Base-by-base conservation (phyloP, 2,888 invertebrate species). In the Pollenia amentaria region DNA sequence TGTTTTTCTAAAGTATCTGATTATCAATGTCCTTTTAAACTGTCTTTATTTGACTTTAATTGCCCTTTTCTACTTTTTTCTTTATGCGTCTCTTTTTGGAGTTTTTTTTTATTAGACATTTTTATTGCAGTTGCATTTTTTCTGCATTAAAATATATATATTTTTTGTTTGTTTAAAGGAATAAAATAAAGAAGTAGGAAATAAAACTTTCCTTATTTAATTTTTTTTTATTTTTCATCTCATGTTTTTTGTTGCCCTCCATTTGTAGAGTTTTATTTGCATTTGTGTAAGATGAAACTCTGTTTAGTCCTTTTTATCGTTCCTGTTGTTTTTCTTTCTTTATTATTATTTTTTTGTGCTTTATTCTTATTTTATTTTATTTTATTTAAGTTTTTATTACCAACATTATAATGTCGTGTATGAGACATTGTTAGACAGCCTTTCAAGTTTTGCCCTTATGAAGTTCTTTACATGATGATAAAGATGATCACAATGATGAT, bases 31-130 rank as follows among this genome's bases (percentile, higher is more conserved):
- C 76, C 29, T 53, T 73, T 87, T 72, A 60, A 73, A 76, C 60
- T 83, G 72, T 84, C 72, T 80, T 80, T 62, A 77, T 84, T 80
- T 84, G 87, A 87, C 87, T 87, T 87, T 87, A 87, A 87, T 87
- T 83, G 83, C 42, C 83, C 79, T 75, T 64, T 64, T 72, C 16
- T n/a, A 46, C 57, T 48, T 62, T 40, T n/a, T n/a, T n/a, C n/a
- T n/a, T 40, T 65, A 53, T 42, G 29, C 51, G 21, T 12, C 29
- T 16, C 16, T 72, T 16, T 42, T 16, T 16, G 16, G 4, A 9
- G 11, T 55, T 42, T 8, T 14, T 57, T 67, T 40, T 60, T 21
- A 29, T 51, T 40, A 29, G 6, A 29, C 29, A 29, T 3, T 75
- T 75, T 76, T 51, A 75, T 70, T 62, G 75, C 82, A 70, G 42